Evolutionary conservation across 2,113 vertebrate species (phyloP).

Genomic region (Mus spicilegus): DNA sequence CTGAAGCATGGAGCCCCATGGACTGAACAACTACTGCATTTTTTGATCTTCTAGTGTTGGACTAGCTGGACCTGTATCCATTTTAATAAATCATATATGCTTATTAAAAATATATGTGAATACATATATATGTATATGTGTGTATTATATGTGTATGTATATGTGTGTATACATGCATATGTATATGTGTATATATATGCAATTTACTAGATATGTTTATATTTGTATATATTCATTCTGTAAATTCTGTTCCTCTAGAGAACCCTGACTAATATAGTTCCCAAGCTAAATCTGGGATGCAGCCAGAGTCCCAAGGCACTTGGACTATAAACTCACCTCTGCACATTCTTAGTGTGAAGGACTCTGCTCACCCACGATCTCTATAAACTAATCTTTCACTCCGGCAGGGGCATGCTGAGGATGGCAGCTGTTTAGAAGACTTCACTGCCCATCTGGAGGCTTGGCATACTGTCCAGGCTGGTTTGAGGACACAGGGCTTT

Average conservation of each 20-base stretch:
- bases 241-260: neutral
- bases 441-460: constrained; percentile 87
- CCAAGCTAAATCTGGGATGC: neutral
- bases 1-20: neutral
- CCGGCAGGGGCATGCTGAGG: constrained; percentile 76
- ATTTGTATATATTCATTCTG: neutral
- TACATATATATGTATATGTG: neutral
- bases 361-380: constrained; percentile 36
- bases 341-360: neutral
- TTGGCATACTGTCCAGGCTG: constrained; percentile 75
- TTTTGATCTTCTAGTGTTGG: neutral
- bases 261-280: neutral
- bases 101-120: too few species aligned
- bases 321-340: neutral
- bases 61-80: neutral
- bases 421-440: constrained; percentile 84
- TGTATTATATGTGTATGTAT: neutral
- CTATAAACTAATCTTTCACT: constrained; percentile 79
- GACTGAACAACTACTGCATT: neutral
- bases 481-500: constrained; percentile 81
- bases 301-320: neutral
- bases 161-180: neutral
- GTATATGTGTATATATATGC: neutral
- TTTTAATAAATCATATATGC: neutral
- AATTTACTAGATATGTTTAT: neutral